Evolutionary conservation across 2,113 vertebrate species (phyloP).

Genomic region (Hoplias malabaricus): DNA sequence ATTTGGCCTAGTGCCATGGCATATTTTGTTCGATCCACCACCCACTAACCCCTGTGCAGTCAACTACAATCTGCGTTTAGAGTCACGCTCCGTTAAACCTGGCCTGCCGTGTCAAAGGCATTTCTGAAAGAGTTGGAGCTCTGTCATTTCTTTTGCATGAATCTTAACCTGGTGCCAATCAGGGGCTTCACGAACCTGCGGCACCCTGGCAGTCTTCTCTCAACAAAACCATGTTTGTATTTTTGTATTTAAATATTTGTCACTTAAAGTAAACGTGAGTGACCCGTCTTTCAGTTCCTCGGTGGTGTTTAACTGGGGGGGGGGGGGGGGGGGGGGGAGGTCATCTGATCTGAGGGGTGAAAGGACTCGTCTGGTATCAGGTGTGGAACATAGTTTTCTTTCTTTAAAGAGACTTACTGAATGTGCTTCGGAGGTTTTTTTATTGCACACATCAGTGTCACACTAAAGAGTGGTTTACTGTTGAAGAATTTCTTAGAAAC

Average conservation of each 20-base stretch:
- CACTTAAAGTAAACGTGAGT: constrained; percentile 89
- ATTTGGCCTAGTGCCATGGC: too few relatives aligned
- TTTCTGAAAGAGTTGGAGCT: too few relatives aligned
- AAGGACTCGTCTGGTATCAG: constrained; percentile 32
- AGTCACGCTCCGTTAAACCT: too few relatives aligned
- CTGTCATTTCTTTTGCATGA: constrained; percentile 88
- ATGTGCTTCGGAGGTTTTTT: constrained; percentile 79
- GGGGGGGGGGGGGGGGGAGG: too few relatives aligned
- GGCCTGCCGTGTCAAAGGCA: too few relatives aligned
- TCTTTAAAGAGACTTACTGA: constrained; percentile 76
- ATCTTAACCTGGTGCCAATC: constrained; percentile 82
- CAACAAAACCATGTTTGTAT: constrained; percentile 94
- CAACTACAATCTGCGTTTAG: too few relatives aligned
- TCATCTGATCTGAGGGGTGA: too few relatives aligned
- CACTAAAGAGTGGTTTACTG: constrained; percentile 83
- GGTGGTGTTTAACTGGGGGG: constrained; percentile 73
- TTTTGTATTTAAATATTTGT: constrained; percentile 97
- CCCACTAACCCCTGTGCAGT: too few relatives aligned
- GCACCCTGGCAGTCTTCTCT: constrained; percentile 87
- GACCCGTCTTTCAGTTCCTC: constrained; percentile 83
- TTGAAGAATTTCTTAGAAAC: constrained; percentile 82
- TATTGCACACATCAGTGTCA: constrained; percentile 86
- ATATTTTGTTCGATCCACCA: too few relatives aligned
- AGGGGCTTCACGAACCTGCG: constrained; percentile 78
- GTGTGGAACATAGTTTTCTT: constrained; percentile 38